Conservation (phyloP, 2,888 invertebrate species). For the Nomada fucata region DNA sequence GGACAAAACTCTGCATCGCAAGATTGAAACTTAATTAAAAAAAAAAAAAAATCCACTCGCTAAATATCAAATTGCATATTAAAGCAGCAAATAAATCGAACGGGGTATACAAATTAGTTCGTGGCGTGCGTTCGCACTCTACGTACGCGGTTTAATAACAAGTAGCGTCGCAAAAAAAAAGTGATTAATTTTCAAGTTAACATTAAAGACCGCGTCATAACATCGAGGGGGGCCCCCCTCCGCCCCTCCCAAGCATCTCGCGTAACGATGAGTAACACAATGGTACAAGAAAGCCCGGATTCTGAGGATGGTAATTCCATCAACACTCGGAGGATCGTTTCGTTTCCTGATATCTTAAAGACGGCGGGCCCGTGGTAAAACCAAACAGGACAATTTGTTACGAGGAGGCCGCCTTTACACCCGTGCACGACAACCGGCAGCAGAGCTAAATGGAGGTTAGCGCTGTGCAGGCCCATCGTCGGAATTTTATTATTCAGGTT, state of each 20-base stretch:
- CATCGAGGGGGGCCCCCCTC: too few species aligned
- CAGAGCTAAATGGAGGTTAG: conserved; percentile 76
- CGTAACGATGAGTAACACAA: conserved; percentile 21
- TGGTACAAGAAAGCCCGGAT: conserved; percentile 25
- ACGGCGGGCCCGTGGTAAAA: conserved; percentile 65
- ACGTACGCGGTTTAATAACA: background rate
- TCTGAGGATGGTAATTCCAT: conserved; percentile 56
- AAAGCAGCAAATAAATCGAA: background rate
- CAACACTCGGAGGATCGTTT: conserved; percentile 60
- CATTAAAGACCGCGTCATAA: too few species aligned
- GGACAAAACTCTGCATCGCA: background rate
- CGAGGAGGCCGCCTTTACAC: conserved; percentile 65
- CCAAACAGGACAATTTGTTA: conserved; percentile 72
- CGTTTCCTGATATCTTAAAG: conserved; percentile 65
- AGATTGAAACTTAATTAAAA: background rate
- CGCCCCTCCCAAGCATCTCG: background rate
- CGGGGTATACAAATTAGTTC: background rate
- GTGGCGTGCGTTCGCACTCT: background rate
- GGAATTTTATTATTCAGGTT: conserved; percentile 83
- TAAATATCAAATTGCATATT: background rate
- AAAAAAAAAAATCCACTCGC: background rate
- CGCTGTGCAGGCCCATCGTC: conserved; percentile 68
- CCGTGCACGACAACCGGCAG: conserved; percentile 59
- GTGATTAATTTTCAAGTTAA: too few species aligned
- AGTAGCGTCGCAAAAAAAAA: too few species aligned